Conservation (phyloP, 2,888 invertebrate genomes). For the Linnaemya tessellans region DNA sequence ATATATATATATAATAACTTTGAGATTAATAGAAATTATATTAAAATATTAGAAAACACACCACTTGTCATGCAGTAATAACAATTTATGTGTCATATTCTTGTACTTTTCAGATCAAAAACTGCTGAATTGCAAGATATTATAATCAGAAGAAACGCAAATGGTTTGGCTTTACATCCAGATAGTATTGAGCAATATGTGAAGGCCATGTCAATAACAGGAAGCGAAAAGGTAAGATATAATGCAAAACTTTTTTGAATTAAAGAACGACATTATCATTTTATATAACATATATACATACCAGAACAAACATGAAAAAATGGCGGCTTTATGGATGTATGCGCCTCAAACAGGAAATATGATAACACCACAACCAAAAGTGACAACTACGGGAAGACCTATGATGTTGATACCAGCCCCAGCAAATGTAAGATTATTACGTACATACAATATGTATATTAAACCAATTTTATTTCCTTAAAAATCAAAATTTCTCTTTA, state of each 20-base stretch:
- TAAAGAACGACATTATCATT: too few relatives aligned
- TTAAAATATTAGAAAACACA: too few relatives aligned
- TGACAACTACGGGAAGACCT: constrained; percentile 75
- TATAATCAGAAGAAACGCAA: constrained; percentile 77
- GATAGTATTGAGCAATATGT: constrained; percentile 82
- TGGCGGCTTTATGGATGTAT: constrained; percentile 81
- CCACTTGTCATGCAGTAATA: background rate
- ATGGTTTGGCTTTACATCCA: constrained; percentile 78
- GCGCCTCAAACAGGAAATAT: constrained; percentile 77
- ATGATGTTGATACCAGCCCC: constrained; percentile 82
- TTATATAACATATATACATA: background rate
- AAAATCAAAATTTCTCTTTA: background rate
- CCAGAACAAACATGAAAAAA: constrained; percentile 78
- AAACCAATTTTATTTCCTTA: background rate
- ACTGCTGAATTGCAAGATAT: constrained; percentile 77
- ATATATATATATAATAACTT: too few relatives aligned
- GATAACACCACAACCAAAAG: constrained; percentile 73
- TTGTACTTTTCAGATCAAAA: constrained; percentile 59
- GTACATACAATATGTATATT: background rate
- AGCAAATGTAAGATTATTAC: constrained; percentile 74
- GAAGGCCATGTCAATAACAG: constrained; percentile 80
- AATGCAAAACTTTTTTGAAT: background rate
- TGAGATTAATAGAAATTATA: too few relatives aligned
- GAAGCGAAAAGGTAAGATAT: constrained; percentile 78
- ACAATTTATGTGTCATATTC: background rate